Conservation (phyloP, 2,113 vertebrate species). For the Zingel zingel region DNA sequence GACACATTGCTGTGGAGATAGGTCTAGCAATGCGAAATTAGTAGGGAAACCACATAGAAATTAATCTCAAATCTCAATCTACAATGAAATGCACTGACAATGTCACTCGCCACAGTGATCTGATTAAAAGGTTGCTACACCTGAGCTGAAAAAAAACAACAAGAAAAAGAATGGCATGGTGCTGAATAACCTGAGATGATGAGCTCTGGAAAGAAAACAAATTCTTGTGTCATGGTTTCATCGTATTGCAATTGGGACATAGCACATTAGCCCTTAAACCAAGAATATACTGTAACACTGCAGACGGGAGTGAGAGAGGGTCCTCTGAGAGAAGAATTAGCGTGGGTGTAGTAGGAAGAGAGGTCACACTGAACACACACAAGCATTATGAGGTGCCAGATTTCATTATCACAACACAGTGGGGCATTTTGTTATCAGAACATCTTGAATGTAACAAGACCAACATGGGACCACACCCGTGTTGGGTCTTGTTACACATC, state of each 20-base stretch:
- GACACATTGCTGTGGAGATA: too few species aligned
- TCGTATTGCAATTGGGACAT: neutral
- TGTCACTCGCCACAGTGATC: neutral
- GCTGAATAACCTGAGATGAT: conserved; percentile 1
- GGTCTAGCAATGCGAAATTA: too few species aligned
- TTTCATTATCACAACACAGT: conserved; percentile 51
- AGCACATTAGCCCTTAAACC: conserved; percentile 18
- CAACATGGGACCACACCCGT: conserved; percentile 41
- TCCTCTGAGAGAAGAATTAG: conserved; percentile 13
- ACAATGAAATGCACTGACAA: neutral
- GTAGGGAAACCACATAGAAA: neutral
- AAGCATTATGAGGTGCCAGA: conserved; percentile 29
- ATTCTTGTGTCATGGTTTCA: conserved; percentile 30
- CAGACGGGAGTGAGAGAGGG: conserved; percentile 6
- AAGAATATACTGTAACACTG: conserved; percentile 2
- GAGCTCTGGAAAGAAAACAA: conserved; percentile 14
- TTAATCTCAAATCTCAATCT: neutral
- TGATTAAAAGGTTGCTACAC: neutral
- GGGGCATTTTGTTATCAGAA: conserved; percentile 49
- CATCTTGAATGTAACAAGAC: conserved; percentile 53
- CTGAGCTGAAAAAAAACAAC: neutral
- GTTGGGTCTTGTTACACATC: neutral
- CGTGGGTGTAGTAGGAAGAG: neutral
- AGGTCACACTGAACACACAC: conserved; percentile 29
- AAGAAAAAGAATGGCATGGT: neutral